phyloP scores from a whole-genome alignment of 2,888 invertebrate genomes.

The Antheraea assamensis region DNA sequence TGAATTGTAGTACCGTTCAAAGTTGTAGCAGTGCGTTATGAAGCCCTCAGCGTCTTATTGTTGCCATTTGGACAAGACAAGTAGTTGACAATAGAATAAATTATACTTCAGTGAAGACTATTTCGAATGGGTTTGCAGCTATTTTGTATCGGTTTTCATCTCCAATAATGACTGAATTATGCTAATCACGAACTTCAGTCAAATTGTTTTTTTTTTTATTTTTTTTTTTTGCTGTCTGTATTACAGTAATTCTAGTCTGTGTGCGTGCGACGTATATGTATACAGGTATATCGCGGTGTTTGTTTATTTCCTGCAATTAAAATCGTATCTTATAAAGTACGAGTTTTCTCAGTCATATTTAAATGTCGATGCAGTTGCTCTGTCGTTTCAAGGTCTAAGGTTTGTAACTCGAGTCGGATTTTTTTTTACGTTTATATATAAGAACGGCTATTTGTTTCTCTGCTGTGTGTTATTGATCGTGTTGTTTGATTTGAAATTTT shows the following conservation, averaged over 20 bases:
- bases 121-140: no score
- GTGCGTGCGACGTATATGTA: constrained; percentile 33
- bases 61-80: no score
- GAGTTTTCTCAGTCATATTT: constrained; percentile 15
- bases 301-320: constrained; percentile 65
- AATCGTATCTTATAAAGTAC: constrained; percentile 37
- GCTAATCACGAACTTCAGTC: no score
- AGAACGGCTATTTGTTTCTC: not conserved
- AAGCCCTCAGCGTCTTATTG: no score
- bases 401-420: not conserved
- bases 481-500: not conserved
- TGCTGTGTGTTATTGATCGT: not conserved
- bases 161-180: no score
- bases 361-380: constrained; percentile 11
- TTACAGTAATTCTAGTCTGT: constrained; percentile 30
- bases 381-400: constrained; percentile 15
- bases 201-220: not conserved
- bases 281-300: constrained; percentile 30
- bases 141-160: no score
- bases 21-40: no score
- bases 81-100: no score
- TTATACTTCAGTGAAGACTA: no score
- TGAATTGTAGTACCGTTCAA: no score
- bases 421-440: not conserved
- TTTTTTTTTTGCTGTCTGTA: constrained; percentile 44